Evolutionary conservation across 2,797 vertebrate genomes (phyloP), one percentile per base, ranked within the genome.

Genomic region (Syngnathus acus): DNA sequence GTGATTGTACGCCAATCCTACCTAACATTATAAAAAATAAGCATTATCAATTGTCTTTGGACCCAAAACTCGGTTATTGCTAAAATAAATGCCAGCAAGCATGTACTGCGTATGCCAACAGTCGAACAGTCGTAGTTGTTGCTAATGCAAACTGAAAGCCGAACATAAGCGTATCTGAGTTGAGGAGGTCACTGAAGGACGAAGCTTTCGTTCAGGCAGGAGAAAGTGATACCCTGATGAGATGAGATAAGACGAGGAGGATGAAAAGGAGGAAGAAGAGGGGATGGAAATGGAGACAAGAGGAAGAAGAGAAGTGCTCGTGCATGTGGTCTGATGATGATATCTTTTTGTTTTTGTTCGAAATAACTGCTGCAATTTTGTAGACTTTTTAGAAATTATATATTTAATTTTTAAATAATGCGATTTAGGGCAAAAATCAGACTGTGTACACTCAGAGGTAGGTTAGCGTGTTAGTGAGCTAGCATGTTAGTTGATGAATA

Each of bases 151-250:
- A 32, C 23, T 32, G 13, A 9, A 9, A 54, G n/a, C 10, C n/a
- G 11, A 55, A 54, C 9, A n/a, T 39, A 21, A 62, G 60, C 21
- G n/a, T 40, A 3, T 14, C 40, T 14, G 11, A 14, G 40, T 40
- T 43, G n/a, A 23, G 60, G 42, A 62, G 75, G 79, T 84, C 69
- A 68, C 58, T 75, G 82, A 86, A 86, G 86, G 83, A 77, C 80
- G 38, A 71, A 45, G 51, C 51, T 53, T 23, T 53, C 51, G 51
- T 23, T 23, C 51, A 62, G 70, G 81, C 80, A 85, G 84, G 85
- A 68, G 72, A 87, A 78, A 71, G 70, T 72, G 85, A 88, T 87
- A 86, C 78, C 70, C 74, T 69, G 87, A 88, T 88, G 70, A 73
- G 70, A 75, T 78, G 87, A 89, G 86, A 89, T 80, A 80, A 73